Percentiles rank a stretch among this genome's conserved stretches.
Conservation (phyloP, 2,113 vertebrate genomes). For the Chloropsis hardwickii region DNA sequence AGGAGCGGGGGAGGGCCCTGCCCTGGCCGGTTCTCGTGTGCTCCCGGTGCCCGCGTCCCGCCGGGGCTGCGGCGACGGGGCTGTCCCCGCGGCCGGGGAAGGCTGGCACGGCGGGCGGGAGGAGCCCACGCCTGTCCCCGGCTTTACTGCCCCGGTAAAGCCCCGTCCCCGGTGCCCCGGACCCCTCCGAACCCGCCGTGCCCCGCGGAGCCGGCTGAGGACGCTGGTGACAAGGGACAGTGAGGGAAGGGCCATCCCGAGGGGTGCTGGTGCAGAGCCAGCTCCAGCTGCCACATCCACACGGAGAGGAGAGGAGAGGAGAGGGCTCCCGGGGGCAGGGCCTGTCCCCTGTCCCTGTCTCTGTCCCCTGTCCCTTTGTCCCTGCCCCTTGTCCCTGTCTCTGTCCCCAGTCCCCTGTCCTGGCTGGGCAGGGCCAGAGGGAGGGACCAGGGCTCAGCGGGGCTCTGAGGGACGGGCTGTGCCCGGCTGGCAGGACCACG, state of each 20-base stretch:
- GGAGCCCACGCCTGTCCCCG: background rate
- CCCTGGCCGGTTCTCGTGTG: background rate
- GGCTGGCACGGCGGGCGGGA: rapidly evolving
- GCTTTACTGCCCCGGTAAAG: background rate
- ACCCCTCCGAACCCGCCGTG: rapidly evolving
- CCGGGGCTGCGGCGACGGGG: background rate
- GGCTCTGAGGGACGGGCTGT: background rate
- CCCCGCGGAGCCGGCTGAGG: background rate
- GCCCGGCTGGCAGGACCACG: background rate
- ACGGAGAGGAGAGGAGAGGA: background rate
- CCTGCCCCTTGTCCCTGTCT: no score
- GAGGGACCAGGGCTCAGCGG: rapidly evolving
- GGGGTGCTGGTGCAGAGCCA: background rate
- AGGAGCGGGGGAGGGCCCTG: background rate
- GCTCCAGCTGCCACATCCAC: rapidly evolving
- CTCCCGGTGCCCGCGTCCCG: background rate
- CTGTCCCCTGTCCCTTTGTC: no score
- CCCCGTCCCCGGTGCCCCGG: background rate
- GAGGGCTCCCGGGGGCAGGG: rapidly evolving
- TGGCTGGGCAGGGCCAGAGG: background rate
- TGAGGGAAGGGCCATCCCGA: rapidly evolving
- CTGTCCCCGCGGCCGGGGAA: background rate
- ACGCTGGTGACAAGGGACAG: background rate
- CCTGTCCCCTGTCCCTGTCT: background rate
- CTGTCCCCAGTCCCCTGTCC: background rate